Evolutionary conservation across 2,888 invertebrate genomes (phyloP).

Genomic region (Hololepta plana): DNA sequence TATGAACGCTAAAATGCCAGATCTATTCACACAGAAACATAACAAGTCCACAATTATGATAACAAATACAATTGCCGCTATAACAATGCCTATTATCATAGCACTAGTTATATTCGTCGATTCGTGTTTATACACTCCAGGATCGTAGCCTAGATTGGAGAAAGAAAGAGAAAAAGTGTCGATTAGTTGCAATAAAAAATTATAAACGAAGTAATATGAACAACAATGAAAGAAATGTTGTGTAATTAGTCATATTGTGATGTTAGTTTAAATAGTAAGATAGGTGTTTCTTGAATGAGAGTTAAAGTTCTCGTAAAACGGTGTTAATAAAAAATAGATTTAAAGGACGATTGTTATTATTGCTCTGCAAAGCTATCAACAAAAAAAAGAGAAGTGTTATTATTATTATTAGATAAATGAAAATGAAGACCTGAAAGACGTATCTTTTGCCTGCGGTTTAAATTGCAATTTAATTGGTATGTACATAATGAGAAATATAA

Average conservation of each 20-base stretch:
- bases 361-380: too few species aligned
- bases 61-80: slow-evolving; percentile 62
- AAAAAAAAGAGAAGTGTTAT: too few species aligned
- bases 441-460: too few species aligned
- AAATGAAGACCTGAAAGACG: too few species aligned
- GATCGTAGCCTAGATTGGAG: slow-evolving; percentile 15
- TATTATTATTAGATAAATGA: too few species aligned
- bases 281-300: too few species aligned
- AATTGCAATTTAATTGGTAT: too few species aligned
- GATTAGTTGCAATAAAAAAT: slow-evolving; percentile 1
- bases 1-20: slow-evolving; percentile 50
- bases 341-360: too few species aligned
- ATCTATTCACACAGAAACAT: slow-evolving; percentile 47
- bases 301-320: too few species aligned
- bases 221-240: not conserved
- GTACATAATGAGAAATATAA: too few species aligned
- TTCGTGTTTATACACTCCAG: slow-evolving; percentile 20
- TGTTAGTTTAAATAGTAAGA: not conserved
- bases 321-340: too few species aligned
- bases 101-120: slow-evolving; percentile 45
- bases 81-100: slow-evolving; percentile 69
- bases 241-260: not conserved
- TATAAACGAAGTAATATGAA: slow-evolving; percentile 4
- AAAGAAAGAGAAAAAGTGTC: slow-evolving; percentile 4
- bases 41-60: slow-evolving; percentile 71